A percentile compares a stretch with the other conserved stretches of the same genome.
phyloP scores from a whole-genome alignment of 2,797 vertebrate genomes.

The Orientallactaga sibirica region DNA sequence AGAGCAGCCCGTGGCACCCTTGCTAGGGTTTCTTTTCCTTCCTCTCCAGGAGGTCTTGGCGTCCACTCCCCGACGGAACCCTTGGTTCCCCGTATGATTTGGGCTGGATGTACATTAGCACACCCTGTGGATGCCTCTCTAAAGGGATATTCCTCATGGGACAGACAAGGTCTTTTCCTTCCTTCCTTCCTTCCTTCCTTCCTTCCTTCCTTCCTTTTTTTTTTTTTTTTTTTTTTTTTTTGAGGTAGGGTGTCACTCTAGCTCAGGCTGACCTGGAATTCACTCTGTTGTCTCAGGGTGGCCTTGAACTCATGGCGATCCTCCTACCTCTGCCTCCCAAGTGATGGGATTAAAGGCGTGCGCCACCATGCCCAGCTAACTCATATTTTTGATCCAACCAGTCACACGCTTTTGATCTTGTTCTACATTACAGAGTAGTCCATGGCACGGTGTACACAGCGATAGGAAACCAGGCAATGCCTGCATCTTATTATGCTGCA shows the following conservation, averaged over 20 bases:
- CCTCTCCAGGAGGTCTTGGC: not conserved
- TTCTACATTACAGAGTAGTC: not conserved
- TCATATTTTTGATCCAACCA: not conserved
- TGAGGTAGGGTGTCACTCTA: not conserved
- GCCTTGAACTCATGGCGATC: no score
- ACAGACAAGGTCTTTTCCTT: not conserved
- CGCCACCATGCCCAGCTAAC: no score
- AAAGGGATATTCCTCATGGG: not conserved
- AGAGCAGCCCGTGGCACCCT: not conserved
- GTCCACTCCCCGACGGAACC: not conserved
- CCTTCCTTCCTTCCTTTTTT: no score
- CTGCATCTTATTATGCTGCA: not conserved
- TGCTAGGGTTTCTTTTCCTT: not conserved
- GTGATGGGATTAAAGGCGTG: no score
- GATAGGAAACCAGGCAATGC: not conserved
- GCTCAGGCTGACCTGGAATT: no score
- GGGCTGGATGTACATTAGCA: not conserved
- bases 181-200: no score
- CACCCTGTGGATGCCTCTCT: not conserved
- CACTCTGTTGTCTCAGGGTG: no score
- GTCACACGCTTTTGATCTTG: not conserved
- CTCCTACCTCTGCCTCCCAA: no score
- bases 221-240: no score
- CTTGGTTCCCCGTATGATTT: not conserved
- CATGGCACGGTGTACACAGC: accelerated